Percentiles rank a stretch among this genome's conserved stretches.
Conservation (phyloP, 1,140 invertebrate genomes). For the Drosophila malerkotliana region DNA sequence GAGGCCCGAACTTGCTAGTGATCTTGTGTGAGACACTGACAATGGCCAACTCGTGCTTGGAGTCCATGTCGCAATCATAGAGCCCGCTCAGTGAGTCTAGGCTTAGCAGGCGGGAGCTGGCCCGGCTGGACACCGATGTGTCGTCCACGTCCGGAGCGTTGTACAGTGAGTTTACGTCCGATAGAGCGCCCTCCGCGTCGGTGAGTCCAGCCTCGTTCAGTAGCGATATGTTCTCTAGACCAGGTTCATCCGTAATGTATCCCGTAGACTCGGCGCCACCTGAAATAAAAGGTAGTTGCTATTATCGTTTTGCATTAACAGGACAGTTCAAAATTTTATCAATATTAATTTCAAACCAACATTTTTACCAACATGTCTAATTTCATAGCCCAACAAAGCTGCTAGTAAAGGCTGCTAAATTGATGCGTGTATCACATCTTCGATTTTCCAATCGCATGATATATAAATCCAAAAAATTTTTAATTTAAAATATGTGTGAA, state of each 20-base stretch:
- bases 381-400: too few relatives aligned
- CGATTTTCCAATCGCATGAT: too few relatives aligned
- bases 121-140: constrained; percentile 90
- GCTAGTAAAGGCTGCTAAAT: too few relatives aligned
- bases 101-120: constrained; percentile 90
- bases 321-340: too few relatives aligned
- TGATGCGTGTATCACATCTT: too few relatives aligned
- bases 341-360: too few relatives aligned
- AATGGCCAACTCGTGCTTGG: constrained; percentile 83
- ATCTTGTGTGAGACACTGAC: constrained; percentile 84
- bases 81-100: constrained; percentile 91
- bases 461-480: too few relatives aligned
- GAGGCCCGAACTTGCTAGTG: constrained; percentile 82
- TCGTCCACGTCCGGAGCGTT: constrained; percentile 90
- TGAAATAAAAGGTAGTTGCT: neutral
- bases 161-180: constrained; percentile 93
- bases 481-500: too few relatives aligned
- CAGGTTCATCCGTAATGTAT: constrained; percentile 92
- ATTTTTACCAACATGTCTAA: too few relatives aligned
- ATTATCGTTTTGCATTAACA: too few relatives aligned
- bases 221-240: constrained; percentile 92
- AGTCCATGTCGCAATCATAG: constrained; percentile 88
- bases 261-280: constrained; percentile 90
- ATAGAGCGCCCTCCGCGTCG: constrained; percentile 92
- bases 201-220: constrained; percentile 93